Percentiles rank a stretch among this genome's conserved stretches.
These are phyloP conservation scores for Acleris holmiana DNA, from an alignment of 2,888 invertebrate genomes.

Conservation along the genomic window DNA sequence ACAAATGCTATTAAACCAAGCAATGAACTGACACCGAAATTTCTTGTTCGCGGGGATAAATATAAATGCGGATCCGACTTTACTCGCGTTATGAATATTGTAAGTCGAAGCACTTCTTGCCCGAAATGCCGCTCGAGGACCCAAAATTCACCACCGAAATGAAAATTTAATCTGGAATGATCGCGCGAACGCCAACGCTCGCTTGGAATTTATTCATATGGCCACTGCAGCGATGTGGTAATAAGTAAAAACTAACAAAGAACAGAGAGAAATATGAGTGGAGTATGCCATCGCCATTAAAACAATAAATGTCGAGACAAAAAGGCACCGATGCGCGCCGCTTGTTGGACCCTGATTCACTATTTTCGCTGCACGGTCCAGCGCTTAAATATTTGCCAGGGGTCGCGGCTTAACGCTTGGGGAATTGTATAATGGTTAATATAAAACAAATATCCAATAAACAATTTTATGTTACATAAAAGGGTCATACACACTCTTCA, in stretches of 20 bases:
- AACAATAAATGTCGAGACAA: constrained; percentile 66
- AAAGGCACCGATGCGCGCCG: constrained; percentile 45
- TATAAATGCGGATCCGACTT: constrained; percentile 39
- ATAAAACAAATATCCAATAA: no score
- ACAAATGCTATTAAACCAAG: constrained; percentile 13
- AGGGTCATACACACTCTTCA: no score
- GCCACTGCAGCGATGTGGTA: constrained; percentile 59
- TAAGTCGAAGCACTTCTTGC: constrained; percentile 47
- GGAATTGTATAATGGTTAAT: no score
- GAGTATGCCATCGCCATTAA: constrained; percentile 62
- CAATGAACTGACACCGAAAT: background rate
- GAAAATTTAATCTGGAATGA: constrained; percentile 70
- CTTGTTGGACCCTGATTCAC: constrained; percentile 30
- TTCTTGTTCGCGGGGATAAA: constrained; percentile 33
- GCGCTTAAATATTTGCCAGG: background rate
- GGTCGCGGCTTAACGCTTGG: no score
- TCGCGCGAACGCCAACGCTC: constrained; percentile 50
- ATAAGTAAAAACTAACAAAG: constrained; percentile 72
- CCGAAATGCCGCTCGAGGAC: constrained; percentile 39
- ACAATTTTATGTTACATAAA: no score
- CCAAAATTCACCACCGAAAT: constrained; percentile 58
- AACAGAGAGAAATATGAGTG: constrained; percentile 62
- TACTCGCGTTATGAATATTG: constrained; percentile 63
- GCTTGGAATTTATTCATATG: constrained; percentile 65
- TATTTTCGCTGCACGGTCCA: constrained; percentile 39